These are phyloP conservation scores for Hiodon alosoides DNA, from an alignment of 2,113 vertebrate species.

Conservation along the genomic window DNA sequence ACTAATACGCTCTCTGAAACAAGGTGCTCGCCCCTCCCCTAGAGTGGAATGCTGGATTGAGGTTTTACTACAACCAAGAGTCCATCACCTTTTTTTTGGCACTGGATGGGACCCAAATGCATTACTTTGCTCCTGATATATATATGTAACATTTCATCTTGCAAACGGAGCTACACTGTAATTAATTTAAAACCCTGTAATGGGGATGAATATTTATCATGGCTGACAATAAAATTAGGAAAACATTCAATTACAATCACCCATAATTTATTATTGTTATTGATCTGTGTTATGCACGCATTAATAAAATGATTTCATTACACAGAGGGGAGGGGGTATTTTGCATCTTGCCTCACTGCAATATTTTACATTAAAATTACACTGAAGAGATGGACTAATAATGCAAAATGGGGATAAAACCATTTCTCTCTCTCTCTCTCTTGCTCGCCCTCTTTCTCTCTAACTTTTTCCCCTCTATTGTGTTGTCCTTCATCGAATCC, in stretches of 20 bases:
- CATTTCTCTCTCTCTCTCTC: slow-evolving; percentile 8
- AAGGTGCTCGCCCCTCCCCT: slow-evolving; percentile 32
- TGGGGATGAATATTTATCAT: slow-evolving; percentile 77
- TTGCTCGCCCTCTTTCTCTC: slow-evolving; percentile 10
- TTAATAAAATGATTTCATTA: slow-evolving; percentile 75
- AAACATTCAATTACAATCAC: slow-evolving; percentile 77
- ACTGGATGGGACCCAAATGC: slow-evolving; percentile 40
- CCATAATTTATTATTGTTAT: slow-evolving; percentile 75
- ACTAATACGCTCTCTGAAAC: slow-evolving; percentile 28
- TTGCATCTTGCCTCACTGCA: slow-evolving; percentile 31
- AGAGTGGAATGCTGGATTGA: slow-evolving; percentile 37
- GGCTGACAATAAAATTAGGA: slow-evolving; percentile 76
- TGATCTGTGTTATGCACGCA: slow-evolving; percentile 69
- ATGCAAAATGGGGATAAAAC: slow-evolving; percentile 28
- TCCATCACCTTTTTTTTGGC: slow-evolving; percentile 53
- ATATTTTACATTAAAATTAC: slow-evolving; percentile 33
- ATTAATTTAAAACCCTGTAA: slow-evolving; percentile 77
- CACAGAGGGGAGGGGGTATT: slow-evolving; percentile 42
- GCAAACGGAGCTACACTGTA: slow-evolving; percentile 68
- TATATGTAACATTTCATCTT: slow-evolving; percentile 47
- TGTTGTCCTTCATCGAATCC: slow-evolving; percentile 14
- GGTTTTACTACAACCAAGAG: slow-evolving; percentile 62
- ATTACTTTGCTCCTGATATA: slow-evolving; percentile 71
- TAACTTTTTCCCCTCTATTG: slow-evolving; percentile 14
- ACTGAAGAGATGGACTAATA: slow-evolving; percentile 25